A percentile compares a stretch with the other conserved stretches of the same genome.
Evolutionary conservation across 2,888 invertebrate species (phyloP).

Genomic region (Hirtodrosophila trivittata): DNA sequence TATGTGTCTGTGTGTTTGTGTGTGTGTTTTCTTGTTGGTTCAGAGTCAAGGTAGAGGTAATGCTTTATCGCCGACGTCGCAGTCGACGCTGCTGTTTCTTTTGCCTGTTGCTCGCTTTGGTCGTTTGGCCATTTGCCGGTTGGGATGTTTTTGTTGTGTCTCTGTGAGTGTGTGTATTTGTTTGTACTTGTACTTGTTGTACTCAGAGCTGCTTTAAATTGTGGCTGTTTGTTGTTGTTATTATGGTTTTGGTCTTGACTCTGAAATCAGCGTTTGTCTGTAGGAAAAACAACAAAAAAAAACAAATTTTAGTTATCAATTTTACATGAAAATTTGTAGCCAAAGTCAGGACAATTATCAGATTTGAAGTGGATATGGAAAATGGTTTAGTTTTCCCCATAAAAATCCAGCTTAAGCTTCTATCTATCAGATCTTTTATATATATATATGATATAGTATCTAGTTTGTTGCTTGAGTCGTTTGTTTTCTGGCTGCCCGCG

Average conservation of each 20-base stretch:
- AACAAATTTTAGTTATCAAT: conserved; percentile 17
- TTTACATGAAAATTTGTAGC: conserved; percentile 16
- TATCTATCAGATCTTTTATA: no score
- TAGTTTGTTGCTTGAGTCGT: conserved; percentile 50
- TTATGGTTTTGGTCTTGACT: conserved; percentile 73
- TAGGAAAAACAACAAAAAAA: background rate
- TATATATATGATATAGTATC: background rate
- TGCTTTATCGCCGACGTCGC: conserved; percentile 53
- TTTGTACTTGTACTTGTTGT: conserved; percentile 67
- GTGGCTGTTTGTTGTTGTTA: conserved; percentile 36
- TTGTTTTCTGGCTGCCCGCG: conserved; percentile 12
- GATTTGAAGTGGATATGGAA: no score
- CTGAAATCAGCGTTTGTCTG: conserved; percentile 56
- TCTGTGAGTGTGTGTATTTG: conserved; percentile 22
- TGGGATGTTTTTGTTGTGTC: conserved; percentile 63
- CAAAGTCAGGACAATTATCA: no score
- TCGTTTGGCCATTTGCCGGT: conserved; percentile 74
- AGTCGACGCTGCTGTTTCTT: conserved; percentile 31
- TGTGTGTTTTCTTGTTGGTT: conserved; percentile 64
- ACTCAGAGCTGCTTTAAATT: conserved; percentile 61
- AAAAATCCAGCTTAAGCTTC: no score
- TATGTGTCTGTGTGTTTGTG: conserved; percentile 27
- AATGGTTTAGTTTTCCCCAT: no score
- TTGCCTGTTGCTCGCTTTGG: conserved; percentile 51
- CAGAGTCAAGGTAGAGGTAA: conserved; percentile 84